Evolutionary conservation across 2,888 invertebrate species (phyloP).

Genomic region (Hipparchia sbordonii): DNA sequence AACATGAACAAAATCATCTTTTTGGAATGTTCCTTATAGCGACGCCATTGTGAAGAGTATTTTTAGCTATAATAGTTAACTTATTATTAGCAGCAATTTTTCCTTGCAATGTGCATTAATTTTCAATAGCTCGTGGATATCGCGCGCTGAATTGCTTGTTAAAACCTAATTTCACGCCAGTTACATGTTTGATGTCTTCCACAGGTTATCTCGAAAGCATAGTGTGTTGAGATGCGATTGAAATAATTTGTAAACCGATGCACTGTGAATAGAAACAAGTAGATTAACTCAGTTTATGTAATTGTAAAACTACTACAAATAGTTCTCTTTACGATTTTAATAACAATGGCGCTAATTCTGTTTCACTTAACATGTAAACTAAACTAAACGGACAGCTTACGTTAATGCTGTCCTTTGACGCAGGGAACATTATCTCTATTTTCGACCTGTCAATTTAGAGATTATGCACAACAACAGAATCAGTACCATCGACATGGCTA

Average conservation of each 20-base stretch:
- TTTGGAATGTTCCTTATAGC: background rate
- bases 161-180: background rate
- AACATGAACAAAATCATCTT: background rate
- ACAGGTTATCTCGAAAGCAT: background rate
- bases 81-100: background rate
- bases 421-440: too few species aligned
- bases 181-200: background rate
- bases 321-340: too few species aligned
- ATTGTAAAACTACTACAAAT: background rate
- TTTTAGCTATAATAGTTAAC: background rate
- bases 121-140: background rate
- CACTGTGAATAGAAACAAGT: background rate
- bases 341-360: too few species aligned
- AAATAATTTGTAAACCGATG: background rate
- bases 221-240: background rate
- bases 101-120: background rate
- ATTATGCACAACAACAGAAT: too few species aligned
- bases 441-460: too few species aligned
- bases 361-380: too few species aligned
- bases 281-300: background rate
- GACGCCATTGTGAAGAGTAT: conserved; percentile 11
- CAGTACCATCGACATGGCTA: background rate
- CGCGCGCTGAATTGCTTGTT: background rate
- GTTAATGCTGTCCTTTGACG: too few species aligned
- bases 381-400: too few species aligned